Base-by-base conservation (phyloP, 2,113 vertebrate genomes). In the Malurus elegans region DNA sequence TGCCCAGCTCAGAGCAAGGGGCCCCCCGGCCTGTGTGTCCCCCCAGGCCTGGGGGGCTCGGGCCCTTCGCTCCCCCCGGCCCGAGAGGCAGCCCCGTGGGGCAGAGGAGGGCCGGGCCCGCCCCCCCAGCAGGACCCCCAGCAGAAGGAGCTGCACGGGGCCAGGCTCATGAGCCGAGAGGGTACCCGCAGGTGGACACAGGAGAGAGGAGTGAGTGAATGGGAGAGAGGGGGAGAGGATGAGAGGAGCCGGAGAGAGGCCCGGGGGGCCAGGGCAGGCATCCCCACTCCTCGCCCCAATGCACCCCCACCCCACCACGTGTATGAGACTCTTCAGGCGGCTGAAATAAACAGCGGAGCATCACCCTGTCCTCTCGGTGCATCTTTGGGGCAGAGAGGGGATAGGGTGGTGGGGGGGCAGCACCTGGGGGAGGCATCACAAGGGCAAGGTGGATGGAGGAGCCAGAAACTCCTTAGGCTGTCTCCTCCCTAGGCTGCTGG, bases 271-370 rank as follows among this genome's bases (percentile, higher is more conserved):
- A 69, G 88, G 96, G 92, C 95, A 87, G 96, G 95, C 45, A 5
- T 47, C 79, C 75, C 90, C 69, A 96, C 79, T 91, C 94, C 88
- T 96, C 12, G 47, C 94, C 74, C 45, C 62, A 72, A 79, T 71
- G 90, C 92, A 91, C 78, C 93, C 95, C 95, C 92, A 91, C 93
- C 96, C 94, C 93, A 82, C 50, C 4, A 51, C 28, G 3, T 94
- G 88, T 89, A 95, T 31, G 58, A 96, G 93, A 93, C 91, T 94
- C 95, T 96, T 93, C 84, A 95, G 96, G 97, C 76, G 84, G 97
- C 97, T 96, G 96, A 95, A 98, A 98, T 98, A 98, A 98, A 98
- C 88, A 95, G 91, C 51, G 80, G 95, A 97, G 96, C 98, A 98
- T 97, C 86, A 92, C 54, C 25, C 38, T 34, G 38, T 66, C 17